phyloP scores from a whole-genome alignment of 2,113 vertebrate species.

The Pterocles orientalis region DNA sequence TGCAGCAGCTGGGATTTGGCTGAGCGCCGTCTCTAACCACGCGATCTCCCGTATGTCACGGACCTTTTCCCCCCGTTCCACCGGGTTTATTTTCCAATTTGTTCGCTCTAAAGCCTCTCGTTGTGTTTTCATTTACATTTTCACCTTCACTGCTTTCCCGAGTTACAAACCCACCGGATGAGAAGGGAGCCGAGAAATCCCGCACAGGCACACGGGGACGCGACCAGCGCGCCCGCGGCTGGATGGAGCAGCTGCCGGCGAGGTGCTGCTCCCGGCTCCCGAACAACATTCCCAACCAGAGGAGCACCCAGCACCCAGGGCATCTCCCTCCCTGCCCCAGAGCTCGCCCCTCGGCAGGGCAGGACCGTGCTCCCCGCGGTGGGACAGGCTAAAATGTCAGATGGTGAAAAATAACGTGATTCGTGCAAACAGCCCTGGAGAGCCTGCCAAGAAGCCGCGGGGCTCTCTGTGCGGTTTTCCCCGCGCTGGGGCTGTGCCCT shows the following conservation, averaged over 20 bases:
- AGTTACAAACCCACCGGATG: accelerated
- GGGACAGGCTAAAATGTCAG: neutral
- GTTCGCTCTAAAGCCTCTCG: constrained; percentile 47
- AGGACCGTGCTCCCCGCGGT: neutral
- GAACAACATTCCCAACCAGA: accelerated
- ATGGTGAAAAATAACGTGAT: neutral
- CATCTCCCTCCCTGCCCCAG: neutral
- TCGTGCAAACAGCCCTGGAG: neutral
- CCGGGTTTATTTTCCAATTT: constrained; percentile 51
- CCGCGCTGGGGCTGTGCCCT: neutral
- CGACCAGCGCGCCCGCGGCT: accelerated
- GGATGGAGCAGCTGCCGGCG: neutral
- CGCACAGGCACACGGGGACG: accelerated
- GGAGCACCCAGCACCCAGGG: neutral
- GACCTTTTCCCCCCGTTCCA: constrained; percentile 39
- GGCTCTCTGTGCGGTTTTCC: neutral
- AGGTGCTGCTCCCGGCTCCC: neutral
- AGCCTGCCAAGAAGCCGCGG: neutral
- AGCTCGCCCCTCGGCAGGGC: neutral
- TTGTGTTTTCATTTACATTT: constrained; percentile 54
- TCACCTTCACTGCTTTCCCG: constrained; percentile 19
- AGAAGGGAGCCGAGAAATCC: neutral
- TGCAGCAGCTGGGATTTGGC: constrained; percentile 2
- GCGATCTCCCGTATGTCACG: neutral
- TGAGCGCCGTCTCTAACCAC: constrained; percentile 1